Evolutionary conservation across 2,113 vertebrate genomes (phyloP).

Genomic region (Pica pica): DNA sequence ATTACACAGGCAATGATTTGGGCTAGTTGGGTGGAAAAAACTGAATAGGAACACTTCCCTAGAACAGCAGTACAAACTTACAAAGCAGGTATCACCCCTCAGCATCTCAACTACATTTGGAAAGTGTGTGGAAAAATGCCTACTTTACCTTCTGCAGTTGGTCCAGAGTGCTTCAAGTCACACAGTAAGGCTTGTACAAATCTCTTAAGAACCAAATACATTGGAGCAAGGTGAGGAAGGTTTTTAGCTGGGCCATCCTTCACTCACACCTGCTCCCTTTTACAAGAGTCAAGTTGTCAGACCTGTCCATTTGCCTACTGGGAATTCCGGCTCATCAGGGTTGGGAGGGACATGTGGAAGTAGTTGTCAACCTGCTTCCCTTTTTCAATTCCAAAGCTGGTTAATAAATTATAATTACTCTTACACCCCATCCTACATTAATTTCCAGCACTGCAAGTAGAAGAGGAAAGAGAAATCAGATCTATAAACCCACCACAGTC

Average conservation of each 20-base stretch:
- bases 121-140: background rate
- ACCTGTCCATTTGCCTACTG: background rate
- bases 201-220: background rate
- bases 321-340: background rate
- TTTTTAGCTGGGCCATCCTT: background rate
- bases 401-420: background rate
- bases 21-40: background rate
- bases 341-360: background rate
- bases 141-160: background rate
- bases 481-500: background rate
- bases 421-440: background rate
- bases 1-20: background rate
- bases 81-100: background rate
- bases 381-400: background rate
- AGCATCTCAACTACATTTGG: background rate
- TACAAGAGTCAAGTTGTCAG: background rate
- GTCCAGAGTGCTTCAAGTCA: background rate
- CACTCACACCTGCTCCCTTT: background rate
- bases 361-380: background rate
- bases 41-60: background rate
- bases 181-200: accelerated
- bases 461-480: background rate
- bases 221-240: background rate
- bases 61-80: background rate
- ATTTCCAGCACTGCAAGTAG: background rate